phyloP scores from a whole-genome alignment of 2,797 vertebrate species.

The Coendou prehensilis region DNA sequence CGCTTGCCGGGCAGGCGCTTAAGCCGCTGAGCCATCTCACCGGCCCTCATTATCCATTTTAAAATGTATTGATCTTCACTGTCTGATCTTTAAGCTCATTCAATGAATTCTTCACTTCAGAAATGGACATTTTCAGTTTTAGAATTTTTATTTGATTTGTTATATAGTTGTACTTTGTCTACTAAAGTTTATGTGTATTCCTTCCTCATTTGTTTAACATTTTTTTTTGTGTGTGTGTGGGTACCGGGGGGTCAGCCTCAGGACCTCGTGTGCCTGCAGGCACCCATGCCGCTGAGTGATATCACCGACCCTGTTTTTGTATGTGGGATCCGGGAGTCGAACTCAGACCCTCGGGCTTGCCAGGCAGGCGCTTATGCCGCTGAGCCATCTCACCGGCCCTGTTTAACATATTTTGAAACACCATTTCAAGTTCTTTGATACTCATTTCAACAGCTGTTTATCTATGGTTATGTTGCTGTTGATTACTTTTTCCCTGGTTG shows the following conservation, averaged over 20 bases:
- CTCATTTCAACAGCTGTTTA: neutral
- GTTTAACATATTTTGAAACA: neutral
- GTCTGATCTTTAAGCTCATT: neutral
- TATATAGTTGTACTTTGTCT: neutral
- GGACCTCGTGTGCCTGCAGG: no score
- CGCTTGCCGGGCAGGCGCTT: no score
- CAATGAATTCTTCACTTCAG: slow-evolving; percentile 20
- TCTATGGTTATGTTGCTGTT: neutral
- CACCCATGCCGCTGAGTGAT: no score
- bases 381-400: neutral
- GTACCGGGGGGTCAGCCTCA: no score
- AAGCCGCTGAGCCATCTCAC: no score
- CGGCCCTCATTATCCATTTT: neutral
- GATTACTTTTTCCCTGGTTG: neutral
- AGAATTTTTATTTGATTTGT: neutral
- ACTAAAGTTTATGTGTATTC: neutral
- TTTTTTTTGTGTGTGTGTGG: neutral
- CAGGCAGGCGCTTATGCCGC: no score
- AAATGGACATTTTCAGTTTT: neutral
- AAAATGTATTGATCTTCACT: neutral
- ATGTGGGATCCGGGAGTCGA: no score
- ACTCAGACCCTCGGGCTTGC: no score
- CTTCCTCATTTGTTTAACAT: neutral
- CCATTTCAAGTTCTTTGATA: neutral
- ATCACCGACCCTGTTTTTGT: no score